Base-by-base conservation (phyloP, 53 echinoderm and acorn worm genomes). In the Henricia sp. region DNA sequence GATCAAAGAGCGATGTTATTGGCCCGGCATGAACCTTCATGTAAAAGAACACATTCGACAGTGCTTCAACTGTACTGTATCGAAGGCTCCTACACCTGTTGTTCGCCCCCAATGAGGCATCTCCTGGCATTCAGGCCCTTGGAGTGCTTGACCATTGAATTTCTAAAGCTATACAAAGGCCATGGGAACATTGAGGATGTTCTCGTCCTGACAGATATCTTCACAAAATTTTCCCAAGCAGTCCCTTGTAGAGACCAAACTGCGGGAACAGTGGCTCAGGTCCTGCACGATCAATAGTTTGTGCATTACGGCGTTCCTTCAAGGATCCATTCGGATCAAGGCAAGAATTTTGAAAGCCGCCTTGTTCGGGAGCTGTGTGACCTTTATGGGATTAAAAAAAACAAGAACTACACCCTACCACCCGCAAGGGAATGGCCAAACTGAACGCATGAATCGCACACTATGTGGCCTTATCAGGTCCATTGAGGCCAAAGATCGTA, bases 321-420 rank as follows among this genome's bases (percentile, higher is more conserved):
- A 9, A 46, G 75, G 25, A 53, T 90, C 30, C 95, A 92, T 44
- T 90, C 90, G 42, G 95, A 95, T 68, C 95, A 95, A 50, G 92
- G 92, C 4, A 48, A 85, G 20, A 92, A 92, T 67, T 95, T 95
- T 36, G 95, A 95, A 55, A 90, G 92, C 28, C 60, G 34, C 1
- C 30, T 95, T 53, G 88, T 92, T 25, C 44, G 34, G 39, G 74
- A 74, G 50, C 8, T 84, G 12, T 90, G 70, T 29, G 46, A 46
- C 6, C 32, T 90, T n/a, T 88, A 88, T 53, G 66, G 74, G 0
- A 72, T 88, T 21, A 8, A 0, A 2, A n/a, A 88, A 82, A 50
- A 68, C 88, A 6, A 59, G 42, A 40, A 83, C 88, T 33, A 50
- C 82, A 27, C 66, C 83, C 17, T 83, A 82, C 60, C 88, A 88